Percentiles rank a stretch among this genome's conserved stretches.
These are phyloP conservation scores for Phoenoteleia sp. DNA, from an alignment of 2,888 invertebrate genomes.

Conservation along the genomic window DNA sequence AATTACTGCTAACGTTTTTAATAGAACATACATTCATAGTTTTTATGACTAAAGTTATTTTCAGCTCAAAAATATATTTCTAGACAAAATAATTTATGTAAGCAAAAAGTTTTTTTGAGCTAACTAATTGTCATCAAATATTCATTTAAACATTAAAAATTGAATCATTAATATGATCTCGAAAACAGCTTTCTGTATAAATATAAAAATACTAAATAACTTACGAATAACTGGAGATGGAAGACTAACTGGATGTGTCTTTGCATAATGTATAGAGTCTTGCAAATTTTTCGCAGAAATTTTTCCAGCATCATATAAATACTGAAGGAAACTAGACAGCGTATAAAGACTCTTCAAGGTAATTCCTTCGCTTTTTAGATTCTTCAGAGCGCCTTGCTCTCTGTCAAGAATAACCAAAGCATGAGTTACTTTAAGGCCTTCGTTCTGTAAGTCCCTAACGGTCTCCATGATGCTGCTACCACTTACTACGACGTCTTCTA, in stretches of 20 bases:
- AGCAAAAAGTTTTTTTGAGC: no score
- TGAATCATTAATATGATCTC: no score
- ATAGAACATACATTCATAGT: no score
- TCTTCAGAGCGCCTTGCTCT: constrained; percentile 95
- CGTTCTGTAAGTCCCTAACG: constrained; percentile 90
- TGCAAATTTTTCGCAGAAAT: constrained; percentile 89
- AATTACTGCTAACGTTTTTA: no score
- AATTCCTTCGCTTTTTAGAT: constrained; percentile 91
- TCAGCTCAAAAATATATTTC: no score
- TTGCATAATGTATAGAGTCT: constrained; percentile 88
- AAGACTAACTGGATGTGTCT: constrained; percentile 87
- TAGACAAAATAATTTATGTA: no score
- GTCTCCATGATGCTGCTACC: constrained; percentile 99
- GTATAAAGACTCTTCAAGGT: constrained; percentile 91
- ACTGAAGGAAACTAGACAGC: constrained; percentile 89
- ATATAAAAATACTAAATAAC: constrained; percentile 27
- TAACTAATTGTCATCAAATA: no score
- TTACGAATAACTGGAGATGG: constrained; percentile 48
- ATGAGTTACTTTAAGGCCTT: constrained; percentile 91
- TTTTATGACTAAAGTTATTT: no score
- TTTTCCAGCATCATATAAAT: constrained; percentile 89
- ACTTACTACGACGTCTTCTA: constrained; percentile 98
- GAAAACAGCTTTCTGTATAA: no score
- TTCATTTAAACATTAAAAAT: no score
- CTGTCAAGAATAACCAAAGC: constrained; percentile 97